phyloP scores from a whole-genome alignment of 2,888 invertebrate genomes.

The Apoderus coryli region DNA sequence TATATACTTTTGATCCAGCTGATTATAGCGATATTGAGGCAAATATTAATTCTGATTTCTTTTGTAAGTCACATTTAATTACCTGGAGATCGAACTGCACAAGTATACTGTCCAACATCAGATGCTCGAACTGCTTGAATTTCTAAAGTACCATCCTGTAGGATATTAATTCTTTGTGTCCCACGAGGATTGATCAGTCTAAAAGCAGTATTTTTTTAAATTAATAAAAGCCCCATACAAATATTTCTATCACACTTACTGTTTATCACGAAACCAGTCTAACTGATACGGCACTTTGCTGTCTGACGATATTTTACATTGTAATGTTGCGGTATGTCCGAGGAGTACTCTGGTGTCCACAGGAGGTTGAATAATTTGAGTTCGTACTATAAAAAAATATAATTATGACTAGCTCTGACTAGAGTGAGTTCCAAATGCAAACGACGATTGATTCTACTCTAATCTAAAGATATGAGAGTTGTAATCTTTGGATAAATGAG shows the following conservation, averaged over 20 bases:
- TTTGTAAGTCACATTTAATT: no score
- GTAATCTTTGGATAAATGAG: no score
- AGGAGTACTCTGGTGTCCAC: slow-evolving; percentile 82
- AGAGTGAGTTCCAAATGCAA: no score
- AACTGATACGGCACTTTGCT: slow-evolving; percentile 74
- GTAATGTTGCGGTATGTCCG: slow-evolving; percentile 83
- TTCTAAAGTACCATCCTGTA: slow-evolving; percentile 71
- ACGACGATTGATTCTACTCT: no score
- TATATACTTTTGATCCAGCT: no score
- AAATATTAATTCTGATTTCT: no score
- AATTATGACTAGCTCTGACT: no score
- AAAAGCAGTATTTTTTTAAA: slow-evolving; percentile 15
- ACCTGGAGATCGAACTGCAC: slow-evolving; percentile 77
- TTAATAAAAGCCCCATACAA: not conserved
- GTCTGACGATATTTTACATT: slow-evolving; percentile 89
- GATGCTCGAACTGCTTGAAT: slow-evolving; percentile 79
- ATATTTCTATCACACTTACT: slow-evolving; percentile 39
- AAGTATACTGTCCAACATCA: slow-evolving; percentile 89
- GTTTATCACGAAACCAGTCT: slow-evolving; percentile 78
- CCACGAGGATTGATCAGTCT: slow-evolving; percentile 44
- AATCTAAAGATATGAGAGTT: no score
- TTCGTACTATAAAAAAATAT: slow-evolving; percentile 49
- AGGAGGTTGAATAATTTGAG: slow-evolving; percentile 87
- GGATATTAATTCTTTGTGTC: slow-evolving; percentile 58
- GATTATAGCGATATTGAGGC: no score